Percentiles rank a stretch among this genome's conserved stretches.
Conservation (phyloP, 2,797 vertebrate genomes). For the Muraenolepis orangiensis region DNA sequence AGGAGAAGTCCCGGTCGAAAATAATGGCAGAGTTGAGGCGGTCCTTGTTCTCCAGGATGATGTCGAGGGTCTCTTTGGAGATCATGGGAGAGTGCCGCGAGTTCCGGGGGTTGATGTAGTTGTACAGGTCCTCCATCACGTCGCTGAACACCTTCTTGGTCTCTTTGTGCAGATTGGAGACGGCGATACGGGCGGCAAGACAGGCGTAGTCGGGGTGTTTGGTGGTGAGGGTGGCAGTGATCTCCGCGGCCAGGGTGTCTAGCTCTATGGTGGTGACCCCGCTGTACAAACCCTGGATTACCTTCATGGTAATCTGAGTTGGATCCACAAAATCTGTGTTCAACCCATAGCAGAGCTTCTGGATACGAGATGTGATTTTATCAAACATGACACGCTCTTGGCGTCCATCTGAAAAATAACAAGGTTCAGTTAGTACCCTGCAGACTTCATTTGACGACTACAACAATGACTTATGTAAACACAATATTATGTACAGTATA, state of each 20-base stretch:
- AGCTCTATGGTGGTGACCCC: constrained; percentile 95
- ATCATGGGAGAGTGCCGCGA: constrained; percentile 90
- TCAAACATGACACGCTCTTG: constrained; percentile 98
- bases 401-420: constrained; percentile 81
- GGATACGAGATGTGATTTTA: constrained; percentile 96
- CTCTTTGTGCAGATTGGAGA: constrained; percentile 97
- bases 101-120: constrained; percentile 89
- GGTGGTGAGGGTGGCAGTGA: constrained; percentile 91
- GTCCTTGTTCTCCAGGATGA: constrained; percentile 90
- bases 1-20: constrained; percentile 94
- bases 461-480: too few species aligned
- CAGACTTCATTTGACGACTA: too few species aligned
- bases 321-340: constrained; percentile 97
- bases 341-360: constrained; percentile 97
- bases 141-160: constrained; percentile 98
- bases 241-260: constrained; percentile 93
- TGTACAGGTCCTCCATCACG: constrained; percentile 95
- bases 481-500: too few species aligned
- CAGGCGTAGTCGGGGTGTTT: constrained; percentile 96
- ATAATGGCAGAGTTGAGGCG: constrained; percentile 97
- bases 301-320: constrained; percentile 98
- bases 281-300: constrained; percentile 95
- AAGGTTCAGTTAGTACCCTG: neutral
- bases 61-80: constrained; percentile 83
- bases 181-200: constrained; percentile 90